Percentiles rank a stretch among this genome's conserved stretches.
phyloP scores from a whole-genome alignment of 2,113 vertebrate genomes.

The Petaurus breviceps region DNA sequence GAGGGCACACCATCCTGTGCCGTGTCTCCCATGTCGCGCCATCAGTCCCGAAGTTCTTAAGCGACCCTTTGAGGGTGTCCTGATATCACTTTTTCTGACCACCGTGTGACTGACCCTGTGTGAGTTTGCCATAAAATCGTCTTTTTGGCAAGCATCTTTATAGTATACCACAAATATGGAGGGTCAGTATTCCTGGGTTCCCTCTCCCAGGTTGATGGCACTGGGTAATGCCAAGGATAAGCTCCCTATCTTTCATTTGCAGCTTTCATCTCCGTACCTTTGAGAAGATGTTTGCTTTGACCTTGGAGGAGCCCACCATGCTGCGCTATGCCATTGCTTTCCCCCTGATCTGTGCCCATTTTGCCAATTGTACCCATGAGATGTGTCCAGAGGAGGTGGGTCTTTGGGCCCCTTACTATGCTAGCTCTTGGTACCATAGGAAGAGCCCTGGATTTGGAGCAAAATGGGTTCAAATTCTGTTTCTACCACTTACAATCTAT shows the following conservation, averaged over 20 bases:
- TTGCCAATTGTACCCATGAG: constrained; percentile 85
- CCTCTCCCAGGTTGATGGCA: not conserved
- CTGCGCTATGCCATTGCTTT: constrained; percentile 90
- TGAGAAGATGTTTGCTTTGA: constrained; percentile 91
- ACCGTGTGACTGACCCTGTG: too few species aligned
- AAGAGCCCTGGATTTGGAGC: not conserved
- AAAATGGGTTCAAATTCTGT: not conserved
- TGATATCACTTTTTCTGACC: too few species aligned
- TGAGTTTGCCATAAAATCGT: too few species aligned
- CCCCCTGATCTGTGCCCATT: constrained; percentile 89
- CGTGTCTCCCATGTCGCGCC: too few species aligned
- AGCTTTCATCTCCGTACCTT: constrained; percentile 90
- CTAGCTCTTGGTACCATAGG: not conserved
- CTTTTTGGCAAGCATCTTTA: not conserved
- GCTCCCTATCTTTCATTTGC: not conserved
- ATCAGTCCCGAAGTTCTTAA: too few species aligned
- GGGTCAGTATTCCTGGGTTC: constrained; percentile 39
- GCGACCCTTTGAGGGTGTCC: too few species aligned
- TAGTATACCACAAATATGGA: not conserved
- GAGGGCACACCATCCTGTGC: too few species aligned
- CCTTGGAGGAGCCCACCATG: constrained; percentile 87
- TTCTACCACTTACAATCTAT: not conserved
- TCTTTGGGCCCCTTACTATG: constrained; percentile 44
- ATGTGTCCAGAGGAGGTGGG: constrained; percentile 97
- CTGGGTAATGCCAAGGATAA: not conserved